A percentile compares a stretch with the other conserved stretches of the same genome.
phyloP scores from a whole-genome alignment of 2,797 vertebrate genomes.

The Gymnocypris eckloni region DNA sequence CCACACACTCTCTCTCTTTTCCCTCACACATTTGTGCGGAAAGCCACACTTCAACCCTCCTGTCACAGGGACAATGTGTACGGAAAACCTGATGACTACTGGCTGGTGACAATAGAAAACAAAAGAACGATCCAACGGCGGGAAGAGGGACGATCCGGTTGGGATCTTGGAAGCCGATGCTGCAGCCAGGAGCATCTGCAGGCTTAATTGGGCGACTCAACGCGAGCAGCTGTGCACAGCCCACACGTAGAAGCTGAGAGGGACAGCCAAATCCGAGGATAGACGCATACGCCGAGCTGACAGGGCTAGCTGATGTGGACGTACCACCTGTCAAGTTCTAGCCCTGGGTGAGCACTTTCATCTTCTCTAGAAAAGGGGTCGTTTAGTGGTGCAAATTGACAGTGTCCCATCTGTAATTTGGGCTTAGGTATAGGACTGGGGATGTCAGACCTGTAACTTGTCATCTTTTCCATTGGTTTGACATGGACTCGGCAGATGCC shows the following conservation, averaged over 20 bases:
- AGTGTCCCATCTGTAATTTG: conserved; percentile 12
- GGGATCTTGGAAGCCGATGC: conserved; percentile 30
- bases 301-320: conserved; percentile 69
- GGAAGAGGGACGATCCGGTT: conserved; percentile 46
- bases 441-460: conserved; percentile 6
- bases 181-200: conserved; percentile 40
- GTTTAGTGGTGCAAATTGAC: not conserved
- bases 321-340: conserved; percentile 66
- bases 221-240: conserved; percentile 26
- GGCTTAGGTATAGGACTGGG: not conserved
- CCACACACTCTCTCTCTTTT: conserved; percentile 51
- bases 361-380: not conserved
- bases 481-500: not conserved
- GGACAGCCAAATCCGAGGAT: conserved; percentile 1
- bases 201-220: conserved; percentile 44
- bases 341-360: conserved; percentile 73
- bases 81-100: conserved; percentile 49
- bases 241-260: conserved; percentile 29
- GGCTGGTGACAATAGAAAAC: conserved; percentile 56
- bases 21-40: conserved; percentile 46
- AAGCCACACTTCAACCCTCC: conserved; percentile 38
- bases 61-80: conserved; percentile 41
- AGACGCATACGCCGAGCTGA: not conserved
- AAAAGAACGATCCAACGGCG: conserved; percentile 40
- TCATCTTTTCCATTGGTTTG: not conserved